Base-by-base conservation (phyloP, 2,888 invertebrate genomes). In the Polydrusus tereticollis region DNA sequence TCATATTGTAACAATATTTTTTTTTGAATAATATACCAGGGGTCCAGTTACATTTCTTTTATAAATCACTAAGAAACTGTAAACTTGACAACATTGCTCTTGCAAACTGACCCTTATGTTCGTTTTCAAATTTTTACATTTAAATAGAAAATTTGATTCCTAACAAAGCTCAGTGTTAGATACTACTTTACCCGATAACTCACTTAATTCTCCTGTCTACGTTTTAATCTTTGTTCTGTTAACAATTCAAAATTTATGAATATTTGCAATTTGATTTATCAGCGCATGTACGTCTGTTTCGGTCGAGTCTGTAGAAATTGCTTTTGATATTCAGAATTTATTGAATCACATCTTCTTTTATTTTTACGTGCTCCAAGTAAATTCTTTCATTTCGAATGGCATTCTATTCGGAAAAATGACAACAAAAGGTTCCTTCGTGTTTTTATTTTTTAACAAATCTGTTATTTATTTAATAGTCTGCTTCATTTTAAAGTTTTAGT, bases 261-360 rank as follows among this genome's bases (percentile, higher is more conserved):
- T 70, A 70, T 70, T 70, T 63, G 57, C 63, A 70, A 65, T 65
- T 50, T 36, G 47, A 70, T 70, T 70, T 59, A 47, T 59, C 59
- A 20, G 21, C 14, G 43, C 12, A 21, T 64, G 45, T 60, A 29
- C 47, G 62, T 69, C 18, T 20, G 18, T 26, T 41, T 69, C 18
- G 8, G 18, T 26, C 21, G 47, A 63, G 47, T 47, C 63, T 50
- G 50, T 12, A 47, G 69, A 69, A 38, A 69, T 69, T 69, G 69
- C 69, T 38, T 50, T 55, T 50, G 50, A 69, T 69, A 38, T 69
- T 62, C 29, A 50, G 60, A 58, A 69, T 69, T 52, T 69, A 69
- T 69, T 63, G 63, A 57, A 50, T 43, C 36, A 33, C 60, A 47
- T 50, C 20, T 63, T 63, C 16, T 33, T 63, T 12, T 14, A 33